Evolutionary conservation across 2,113 vertebrate genomes (phyloP).

Genomic region (Camarhynchus parvulus): DNA sequence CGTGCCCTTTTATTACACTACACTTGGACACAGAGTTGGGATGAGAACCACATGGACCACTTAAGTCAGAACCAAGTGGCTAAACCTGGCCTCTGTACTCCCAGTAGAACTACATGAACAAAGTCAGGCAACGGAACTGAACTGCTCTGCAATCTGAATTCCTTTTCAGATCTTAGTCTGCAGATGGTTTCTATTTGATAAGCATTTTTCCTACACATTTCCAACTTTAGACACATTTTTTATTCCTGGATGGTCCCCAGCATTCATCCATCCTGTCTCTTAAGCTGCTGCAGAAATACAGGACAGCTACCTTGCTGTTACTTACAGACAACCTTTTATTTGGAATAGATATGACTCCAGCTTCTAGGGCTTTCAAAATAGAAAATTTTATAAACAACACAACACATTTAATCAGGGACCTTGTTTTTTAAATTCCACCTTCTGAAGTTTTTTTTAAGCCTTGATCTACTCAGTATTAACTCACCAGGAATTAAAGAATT

Average conservation of each 20-base stretch:
- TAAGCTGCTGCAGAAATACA: neutral
- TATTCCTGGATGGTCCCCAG: neutral
- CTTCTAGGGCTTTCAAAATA: slow-evolving; percentile 17
- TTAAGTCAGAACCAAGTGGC: neutral
- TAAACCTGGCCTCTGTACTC: neutral
- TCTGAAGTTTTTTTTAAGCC: slow-evolving; percentile 24
- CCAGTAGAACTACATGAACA: neutral
- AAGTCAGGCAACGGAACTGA: neutral
- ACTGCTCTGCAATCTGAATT: neutral
- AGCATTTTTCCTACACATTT: neutral
- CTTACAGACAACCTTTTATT: neutral
- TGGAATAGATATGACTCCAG: neutral
- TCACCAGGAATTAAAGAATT: slow-evolving; percentile 20
- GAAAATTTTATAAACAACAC: slow-evolving; percentile 16
- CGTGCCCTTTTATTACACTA: neutral
- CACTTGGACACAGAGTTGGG: neutral
- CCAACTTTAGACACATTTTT: neutral
- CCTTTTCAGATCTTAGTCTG: neutral
- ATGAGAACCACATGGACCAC: neutral
- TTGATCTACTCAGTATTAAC: slow-evolving; percentile 42
- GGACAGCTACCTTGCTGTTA: neutral
- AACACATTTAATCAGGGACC: slow-evolving; percentile 18
- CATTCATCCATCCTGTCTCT: neutral
- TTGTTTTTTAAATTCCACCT: slow-evolving; percentile 49
- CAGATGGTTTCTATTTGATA: neutral